These are phyloP conservation scores for Ophthalmolycus amberensis DNA, from an alignment of 2,113 vertebrate genomes.

Conservation along the genomic window DNA sequence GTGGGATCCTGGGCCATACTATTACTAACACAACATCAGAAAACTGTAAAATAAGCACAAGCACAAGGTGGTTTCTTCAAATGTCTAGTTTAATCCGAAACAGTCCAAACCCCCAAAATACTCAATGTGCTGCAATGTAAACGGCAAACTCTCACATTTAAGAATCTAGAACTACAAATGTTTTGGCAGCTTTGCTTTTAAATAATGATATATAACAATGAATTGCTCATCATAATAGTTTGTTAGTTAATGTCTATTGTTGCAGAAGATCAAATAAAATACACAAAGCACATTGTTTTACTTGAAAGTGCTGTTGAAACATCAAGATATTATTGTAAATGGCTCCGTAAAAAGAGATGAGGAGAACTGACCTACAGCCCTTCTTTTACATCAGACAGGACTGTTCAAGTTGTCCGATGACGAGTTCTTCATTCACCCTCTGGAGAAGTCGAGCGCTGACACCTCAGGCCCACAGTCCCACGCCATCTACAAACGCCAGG, in stretches of 20 bases:
- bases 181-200: no score
- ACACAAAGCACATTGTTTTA: background rate
- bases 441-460: conserved; percentile 66
- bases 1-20: background rate
- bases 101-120: background rate
- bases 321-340: background rate
- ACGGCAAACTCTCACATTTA: no score
- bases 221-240: no score
- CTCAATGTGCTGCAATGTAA: background rate
- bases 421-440: conserved; percentile 94
- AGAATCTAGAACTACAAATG: no score
- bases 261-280: background rate
- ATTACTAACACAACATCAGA: background rate
- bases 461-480: conserved; percentile 84
- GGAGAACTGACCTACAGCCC: background rate
- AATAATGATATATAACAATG: no score
- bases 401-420: conserved; percentile 89
- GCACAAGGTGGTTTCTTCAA: background rate
- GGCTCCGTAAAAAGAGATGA: background rate
- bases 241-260: background rate
- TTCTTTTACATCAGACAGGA: conserved; percentile 84
- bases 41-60: background rate
- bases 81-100: background rate
- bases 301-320: background rate
- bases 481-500: conserved; percentile 89